These are phyloP conservation scores for Allygus modestus DNA, from an alignment of 2,888 invertebrate species.

Conservation along the genomic window DNA sequence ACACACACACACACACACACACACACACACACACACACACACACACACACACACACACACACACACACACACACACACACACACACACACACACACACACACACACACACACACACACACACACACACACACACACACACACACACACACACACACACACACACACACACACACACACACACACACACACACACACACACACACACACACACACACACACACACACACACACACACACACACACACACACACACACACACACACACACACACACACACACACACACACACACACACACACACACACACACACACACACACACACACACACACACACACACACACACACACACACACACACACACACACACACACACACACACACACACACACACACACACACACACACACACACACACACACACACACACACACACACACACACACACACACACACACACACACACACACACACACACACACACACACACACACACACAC, in stretches of 20 bases:
- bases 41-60: too few species aligned
- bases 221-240: constrained; percentile 21
- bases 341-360: not conserved
- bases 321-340: not conserved
- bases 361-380: constrained; percentile 27
- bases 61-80: too few species aligned
- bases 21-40: too few species aligned
- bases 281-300: constrained; percentile 21
- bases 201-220: constrained; percentile 8
- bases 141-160: constrained; percentile 21
- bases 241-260: constrained; percentile 21
- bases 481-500: constrained; percentile 47
- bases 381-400: constrained; percentile 15
- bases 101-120: too few species aligned
- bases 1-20: too few species aligned
- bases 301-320: constrained; percentile 27
- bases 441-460: constrained; percentile 33
- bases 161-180: constrained; percentile 27
- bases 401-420: constrained; percentile 21
- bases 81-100: too few species aligned
- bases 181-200: not conserved
- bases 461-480: constrained; percentile 47
- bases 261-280: constrained; percentile 27
- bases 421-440: constrained; percentile 6
- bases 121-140: constrained; percentile 19